A percentile compares a stretch with the other conserved stretches of the same genome.
These are phyloP conservation scores for Drosophila persimilis DNA, from an alignment of 1,140 invertebrate species.

Conservation along the genomic window DNA sequence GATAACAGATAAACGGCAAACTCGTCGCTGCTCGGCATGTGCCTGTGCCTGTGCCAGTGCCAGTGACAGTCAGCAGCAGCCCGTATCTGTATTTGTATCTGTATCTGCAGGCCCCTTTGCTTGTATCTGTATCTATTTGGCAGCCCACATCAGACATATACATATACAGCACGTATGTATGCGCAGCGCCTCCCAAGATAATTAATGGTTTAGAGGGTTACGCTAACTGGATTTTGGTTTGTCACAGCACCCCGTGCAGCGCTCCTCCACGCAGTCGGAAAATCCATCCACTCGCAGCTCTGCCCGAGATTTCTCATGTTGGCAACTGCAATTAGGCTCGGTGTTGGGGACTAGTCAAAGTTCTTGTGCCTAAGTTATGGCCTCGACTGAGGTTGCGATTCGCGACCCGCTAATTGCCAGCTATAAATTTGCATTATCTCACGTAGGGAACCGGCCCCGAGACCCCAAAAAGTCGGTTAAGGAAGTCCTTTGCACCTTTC, in stretches of 20 bases:
- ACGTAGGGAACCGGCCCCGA: conserved; percentile 44
- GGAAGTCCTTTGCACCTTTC: conserved; percentile 15
- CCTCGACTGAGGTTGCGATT: conserved; percentile 63
- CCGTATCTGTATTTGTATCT: conserved; percentile 26
- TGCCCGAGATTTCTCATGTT: conserved; percentile 59
- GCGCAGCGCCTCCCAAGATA: conserved; percentile 42
- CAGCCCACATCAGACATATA: conserved; percentile 37
- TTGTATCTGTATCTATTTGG: conserved; percentile 18
- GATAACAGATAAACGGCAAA: conserved; percentile 45
- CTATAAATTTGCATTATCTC: conserved; percentile 80
- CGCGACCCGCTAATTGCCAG: conserved; percentile 75
- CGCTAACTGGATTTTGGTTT: conserved; percentile 69
- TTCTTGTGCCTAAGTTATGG: conserved; percentile 63
- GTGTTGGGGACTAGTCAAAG: conserved; percentile 57
- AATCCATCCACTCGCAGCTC: conserved; percentile 6
- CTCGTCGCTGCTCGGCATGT: conserved; percentile 39
- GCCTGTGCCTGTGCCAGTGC: background rate
- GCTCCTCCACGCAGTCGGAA: background rate
- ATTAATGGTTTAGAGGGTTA: conserved; percentile 57
- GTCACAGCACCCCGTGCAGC: conserved; percentile 16
- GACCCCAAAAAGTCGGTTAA: conserved; percentile 26
- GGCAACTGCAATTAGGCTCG: conserved; percentile 69
- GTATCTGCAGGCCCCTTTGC: conserved; percentile 27
- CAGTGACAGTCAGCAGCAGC: conserved; percentile 45
- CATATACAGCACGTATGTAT: background rate